phyloP scores from a whole-genome alignment of 2,888 invertebrate species.

The Scelioninae gen. 1 region DNA sequence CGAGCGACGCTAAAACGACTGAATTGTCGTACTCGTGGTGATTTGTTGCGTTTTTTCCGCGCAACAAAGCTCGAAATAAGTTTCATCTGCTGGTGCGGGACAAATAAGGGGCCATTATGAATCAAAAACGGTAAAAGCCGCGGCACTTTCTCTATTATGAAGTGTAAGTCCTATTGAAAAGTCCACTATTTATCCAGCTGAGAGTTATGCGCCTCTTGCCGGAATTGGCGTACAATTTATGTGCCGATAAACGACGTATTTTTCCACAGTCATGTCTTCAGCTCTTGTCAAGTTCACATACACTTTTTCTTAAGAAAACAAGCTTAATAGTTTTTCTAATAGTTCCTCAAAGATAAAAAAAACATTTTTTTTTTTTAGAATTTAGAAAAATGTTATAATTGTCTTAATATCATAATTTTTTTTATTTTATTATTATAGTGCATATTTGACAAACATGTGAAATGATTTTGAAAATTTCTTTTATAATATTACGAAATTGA shows the following conservation, averaged over 20 bases:
- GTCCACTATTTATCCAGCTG: conserved; percentile 68
- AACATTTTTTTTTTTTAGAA: no score
- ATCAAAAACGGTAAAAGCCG: conserved; percentile 54
- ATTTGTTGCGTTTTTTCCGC: conserved; percentile 57
- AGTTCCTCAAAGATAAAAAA: not conserved
- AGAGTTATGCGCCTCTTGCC: conserved; percentile 45
- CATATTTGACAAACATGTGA: no score
- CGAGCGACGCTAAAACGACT: conserved; percentile 29
- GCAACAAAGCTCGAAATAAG: conserved; percentile 52
- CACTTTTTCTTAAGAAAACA: conserved; percentile 10
- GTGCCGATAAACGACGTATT: conserved; percentile 41
- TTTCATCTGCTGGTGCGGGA: conserved; percentile 49
- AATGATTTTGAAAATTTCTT: no score
- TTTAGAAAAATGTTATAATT: no score
- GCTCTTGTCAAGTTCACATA: conserved; percentile 32
- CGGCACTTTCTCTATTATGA: conserved; percentile 62
- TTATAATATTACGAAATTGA: no score
- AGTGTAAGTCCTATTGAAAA: conserved; percentile 55
- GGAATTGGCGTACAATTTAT: conserved; percentile 62
- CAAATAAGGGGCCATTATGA: conserved; percentile 57
- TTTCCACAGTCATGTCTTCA: conserved; percentile 26
- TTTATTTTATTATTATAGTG: no score
- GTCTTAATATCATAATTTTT: no score
- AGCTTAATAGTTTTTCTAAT: not conserved
- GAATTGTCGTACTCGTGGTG: conserved; percentile 42